Conservation (phyloP, 2,888 invertebrate species). For the Diaprepes abbreviatus region DNA sequence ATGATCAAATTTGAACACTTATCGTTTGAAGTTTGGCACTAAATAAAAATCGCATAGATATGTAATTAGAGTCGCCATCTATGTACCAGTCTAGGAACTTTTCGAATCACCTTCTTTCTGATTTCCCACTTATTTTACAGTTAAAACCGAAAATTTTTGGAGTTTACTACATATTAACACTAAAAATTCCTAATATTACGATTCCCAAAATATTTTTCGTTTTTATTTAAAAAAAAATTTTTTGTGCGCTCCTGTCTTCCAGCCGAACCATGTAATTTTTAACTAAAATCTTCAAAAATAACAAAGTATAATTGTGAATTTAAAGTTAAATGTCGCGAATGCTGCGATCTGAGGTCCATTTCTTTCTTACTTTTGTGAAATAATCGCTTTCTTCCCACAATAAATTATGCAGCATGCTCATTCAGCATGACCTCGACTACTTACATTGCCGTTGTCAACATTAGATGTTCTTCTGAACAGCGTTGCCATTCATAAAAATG, state of each 20-base stretch:
- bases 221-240: no score
- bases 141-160: no score
- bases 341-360: conserved; percentile 43
- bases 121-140: no score
- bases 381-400: conserved; percentile 53
- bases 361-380: conserved; percentile 46
- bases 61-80: no score
- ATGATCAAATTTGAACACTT: no score
- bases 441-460: conserved; percentile 36
- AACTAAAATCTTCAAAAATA: conserved; percentile 37
- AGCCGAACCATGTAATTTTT: conserved; percentile 24
- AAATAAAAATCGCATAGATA: no score
- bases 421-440: conserved; percentile 50
- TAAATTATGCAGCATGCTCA: conserved; percentile 51
- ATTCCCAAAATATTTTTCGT: no score
- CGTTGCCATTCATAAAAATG: conserved; percentile 22
- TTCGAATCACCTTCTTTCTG: no score
- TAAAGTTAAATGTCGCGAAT: conserved; percentile 44
- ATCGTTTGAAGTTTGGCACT: no score
- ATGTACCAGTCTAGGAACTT: no score
- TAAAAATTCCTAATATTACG: no score
- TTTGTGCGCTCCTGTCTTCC: conserved; percentile 17
- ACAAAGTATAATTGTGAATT: conserved; percentile 42
- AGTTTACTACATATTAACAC: no score
- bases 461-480: conserved; percentile 25